Evolutionary conservation across 1,140 invertebrate species (phyloP).

Genomic region (Acarapis woodi): DNA sequence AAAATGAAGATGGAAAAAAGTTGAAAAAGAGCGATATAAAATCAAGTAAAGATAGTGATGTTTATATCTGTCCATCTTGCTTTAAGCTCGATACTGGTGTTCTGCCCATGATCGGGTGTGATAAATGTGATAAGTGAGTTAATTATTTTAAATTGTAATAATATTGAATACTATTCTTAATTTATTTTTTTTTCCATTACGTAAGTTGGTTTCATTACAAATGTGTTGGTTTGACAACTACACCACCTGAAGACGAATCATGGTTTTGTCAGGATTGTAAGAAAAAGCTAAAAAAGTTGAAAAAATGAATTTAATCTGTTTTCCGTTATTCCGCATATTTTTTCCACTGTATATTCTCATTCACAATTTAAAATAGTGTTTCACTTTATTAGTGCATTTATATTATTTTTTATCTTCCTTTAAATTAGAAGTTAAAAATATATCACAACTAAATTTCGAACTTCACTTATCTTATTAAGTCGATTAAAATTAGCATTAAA

Average conservation of each 20-base stretch:
- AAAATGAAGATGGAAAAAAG: background rate
- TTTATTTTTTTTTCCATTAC: no score
- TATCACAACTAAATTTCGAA: no score
- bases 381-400: no score
- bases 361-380: no score
- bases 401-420: no score
- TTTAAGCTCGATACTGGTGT: conserved; percentile 71
- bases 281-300: background rate
- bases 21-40: background rate
- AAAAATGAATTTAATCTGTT: no score
- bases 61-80: conserved; percentile 30
- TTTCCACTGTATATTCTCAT: no score
- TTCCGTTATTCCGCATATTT: no score
- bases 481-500: no score
- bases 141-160: conserved; percentile 26
- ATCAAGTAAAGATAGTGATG: background rate
- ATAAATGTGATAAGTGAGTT: conserved; percentile 42
- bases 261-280: conserved; percentile 73
- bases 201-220: conserved; percentile 35
- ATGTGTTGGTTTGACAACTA: conserved; percentile 63
- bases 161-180: conserved; percentile 52
- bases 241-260: conserved; percentile 56
- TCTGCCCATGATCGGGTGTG: conserved; percentile 92
- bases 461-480: no score
- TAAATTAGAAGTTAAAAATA: no score